Percentiles rank a stretch among this genome's conserved stretches.
Conservation (phyloP, 1,140 invertebrate species). For the Trichomalopsis sarcophagae region DNA sequence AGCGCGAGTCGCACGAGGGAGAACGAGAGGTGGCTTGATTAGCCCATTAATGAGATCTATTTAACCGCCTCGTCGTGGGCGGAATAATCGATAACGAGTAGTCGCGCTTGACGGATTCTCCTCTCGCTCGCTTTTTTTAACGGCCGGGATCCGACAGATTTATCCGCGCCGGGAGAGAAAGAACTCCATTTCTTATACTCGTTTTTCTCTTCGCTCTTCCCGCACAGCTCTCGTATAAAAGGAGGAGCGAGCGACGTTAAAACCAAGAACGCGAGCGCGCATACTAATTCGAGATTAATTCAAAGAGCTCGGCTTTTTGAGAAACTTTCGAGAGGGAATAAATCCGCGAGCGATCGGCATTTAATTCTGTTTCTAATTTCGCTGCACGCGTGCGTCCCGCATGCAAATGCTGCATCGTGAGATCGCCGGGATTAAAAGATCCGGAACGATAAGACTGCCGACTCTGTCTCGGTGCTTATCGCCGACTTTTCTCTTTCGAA, state of each 20-base stretch:
- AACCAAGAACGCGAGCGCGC: not conserved
- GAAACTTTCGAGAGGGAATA: not conserved
- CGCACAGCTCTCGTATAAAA: not conserved
- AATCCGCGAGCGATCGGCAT: constrained; percentile 2
- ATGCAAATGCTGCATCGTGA: not conserved
- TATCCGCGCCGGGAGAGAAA: not conserved
- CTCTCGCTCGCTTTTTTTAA: not conserved
- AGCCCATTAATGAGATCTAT: constrained; percentile 38
- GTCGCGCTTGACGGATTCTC: not conserved
- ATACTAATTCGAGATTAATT: not conserved
- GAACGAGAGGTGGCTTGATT: constrained; percentile 37
- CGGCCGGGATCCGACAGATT: not conserved
- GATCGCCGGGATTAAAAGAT: not conserved
- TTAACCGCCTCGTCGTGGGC: constrained; percentile 20
- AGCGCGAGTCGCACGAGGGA: not conserved
- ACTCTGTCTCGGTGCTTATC: not conserved
- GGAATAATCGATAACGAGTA: constrained; percentile 19
- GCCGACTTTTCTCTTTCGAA: not conserved
- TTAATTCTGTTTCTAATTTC: not conserved
- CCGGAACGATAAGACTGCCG: not conserved
- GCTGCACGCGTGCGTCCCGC: not conserved
- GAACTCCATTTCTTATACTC: not conserved
- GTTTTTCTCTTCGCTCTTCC: no score
- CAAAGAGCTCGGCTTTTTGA: not conserved
- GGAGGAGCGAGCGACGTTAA: not conserved